A percentile compares a stretch with the other conserved stretches of the same genome.
phyloP scores from a whole-genome alignment of 2,113 vertebrate genomes.

The Merops nubicus region DNA sequence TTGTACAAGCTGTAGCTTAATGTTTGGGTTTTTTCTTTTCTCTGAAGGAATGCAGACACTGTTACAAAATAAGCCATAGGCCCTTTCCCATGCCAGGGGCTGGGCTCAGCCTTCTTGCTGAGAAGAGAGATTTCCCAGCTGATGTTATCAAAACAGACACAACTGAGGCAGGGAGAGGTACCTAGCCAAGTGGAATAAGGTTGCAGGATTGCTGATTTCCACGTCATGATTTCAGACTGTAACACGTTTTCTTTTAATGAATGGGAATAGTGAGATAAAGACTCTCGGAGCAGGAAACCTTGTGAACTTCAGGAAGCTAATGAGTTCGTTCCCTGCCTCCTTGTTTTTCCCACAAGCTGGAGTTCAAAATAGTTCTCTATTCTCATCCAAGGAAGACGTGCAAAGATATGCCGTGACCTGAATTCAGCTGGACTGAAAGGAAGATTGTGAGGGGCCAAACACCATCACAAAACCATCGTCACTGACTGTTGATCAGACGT shows the following conservation, averaged over 20 bases:
- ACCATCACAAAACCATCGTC: background rate
- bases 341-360: background rate
- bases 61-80: background rate
- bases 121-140: background rate
- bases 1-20: constrained; percentile 2
- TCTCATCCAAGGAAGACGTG: background rate
- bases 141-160: background rate
- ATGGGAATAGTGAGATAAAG: background rate
- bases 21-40: background rate
- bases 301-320: background rate
- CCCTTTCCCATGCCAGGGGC: background rate
- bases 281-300: background rate
- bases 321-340: background rate
- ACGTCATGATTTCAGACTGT: background rate
- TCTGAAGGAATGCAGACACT: background rate
- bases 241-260: background rate
- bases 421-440: background rate
- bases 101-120: background rate
- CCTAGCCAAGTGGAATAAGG: background rate
- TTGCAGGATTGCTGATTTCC: background rate
- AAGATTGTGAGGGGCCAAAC: background rate
- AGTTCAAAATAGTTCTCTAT: background rate
- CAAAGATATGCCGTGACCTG: background rate
- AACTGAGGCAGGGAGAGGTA: background rate
- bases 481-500: background rate